A percentile compares a stretch with the other conserved stretches of the same genome.
These are phyloP conservation scores for Pteria penguin DNA, from an alignment of 2,888 invertebrate genomes.

Conservation along the genomic window DNA sequence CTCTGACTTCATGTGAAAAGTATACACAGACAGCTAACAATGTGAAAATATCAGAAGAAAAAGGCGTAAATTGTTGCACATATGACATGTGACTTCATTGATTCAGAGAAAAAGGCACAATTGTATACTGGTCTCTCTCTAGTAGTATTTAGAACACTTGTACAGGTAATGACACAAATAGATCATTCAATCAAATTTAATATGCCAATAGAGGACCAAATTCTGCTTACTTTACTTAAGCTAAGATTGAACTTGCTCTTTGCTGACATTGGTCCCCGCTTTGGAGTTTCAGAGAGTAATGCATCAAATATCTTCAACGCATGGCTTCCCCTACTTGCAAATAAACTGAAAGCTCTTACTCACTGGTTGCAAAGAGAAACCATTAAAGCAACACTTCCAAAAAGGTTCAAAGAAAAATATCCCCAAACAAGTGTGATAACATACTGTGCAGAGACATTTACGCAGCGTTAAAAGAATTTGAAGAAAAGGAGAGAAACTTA, in stretches of 20 bases:
- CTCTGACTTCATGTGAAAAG: too few relatives aligned
- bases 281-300: not conserved
- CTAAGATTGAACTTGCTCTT: not conserved
- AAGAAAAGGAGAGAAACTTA: conserved; percentile 19
- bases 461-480: conserved; percentile 20
- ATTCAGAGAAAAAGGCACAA: not conserved
- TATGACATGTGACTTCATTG: not conserved
- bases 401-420: not conserved
- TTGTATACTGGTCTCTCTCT: not conserved
- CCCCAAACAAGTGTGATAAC: conserved; percentile 3
- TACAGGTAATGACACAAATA: not conserved
- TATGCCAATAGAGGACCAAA: not conserved
- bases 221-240: not conserved
- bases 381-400: not conserved
- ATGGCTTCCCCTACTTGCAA: not conserved
- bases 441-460: conserved; percentile 33
- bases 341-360: not conserved
- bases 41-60: not conserved
- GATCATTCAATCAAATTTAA: not conserved
- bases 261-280: not conserved
- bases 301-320: not conserved
- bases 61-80: not conserved
- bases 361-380: not conserved
- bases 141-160: not conserved
- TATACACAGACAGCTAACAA: conserved; percentile 31